A percentile compares a stretch with the other conserved stretches of the same genome.
Conservation (phyloP, 2,797 vertebrate genomes). For the Leuciscus waleckii region DNA sequence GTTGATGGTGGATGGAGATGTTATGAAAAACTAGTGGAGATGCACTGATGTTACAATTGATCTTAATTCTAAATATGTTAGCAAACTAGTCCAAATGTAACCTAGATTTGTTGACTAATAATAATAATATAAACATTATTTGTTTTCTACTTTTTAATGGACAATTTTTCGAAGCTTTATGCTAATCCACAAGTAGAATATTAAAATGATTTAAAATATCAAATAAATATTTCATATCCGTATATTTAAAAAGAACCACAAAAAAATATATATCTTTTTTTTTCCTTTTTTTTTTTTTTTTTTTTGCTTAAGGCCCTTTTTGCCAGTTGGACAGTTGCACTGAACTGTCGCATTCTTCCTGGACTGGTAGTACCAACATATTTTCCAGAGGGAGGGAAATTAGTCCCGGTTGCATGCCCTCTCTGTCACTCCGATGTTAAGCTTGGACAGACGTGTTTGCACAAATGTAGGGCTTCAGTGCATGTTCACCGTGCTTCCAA, state of each 20-base stretch:
- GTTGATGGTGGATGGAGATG: not conserved
- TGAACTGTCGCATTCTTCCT: not conserved
- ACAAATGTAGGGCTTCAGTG: not conserved
- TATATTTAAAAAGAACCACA: not conserved
- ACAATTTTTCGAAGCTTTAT: not conserved
- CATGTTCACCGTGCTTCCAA: not conserved
- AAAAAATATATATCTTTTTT: no score
- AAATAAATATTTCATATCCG: not conserved
- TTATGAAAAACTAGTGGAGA: conserved; percentile 6
- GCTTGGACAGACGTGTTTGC: not conserved
- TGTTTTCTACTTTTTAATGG: not conserved
- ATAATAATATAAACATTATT: not conserved
- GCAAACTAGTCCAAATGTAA: not conserved
- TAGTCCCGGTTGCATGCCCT: conserved; percentile 6
- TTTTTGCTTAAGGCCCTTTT: not conserved
- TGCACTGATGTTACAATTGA: not conserved
- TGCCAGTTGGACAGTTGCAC: not conserved
- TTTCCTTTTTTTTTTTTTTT: not conserved
- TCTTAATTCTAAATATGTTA: not conserved
- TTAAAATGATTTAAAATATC: not conserved
- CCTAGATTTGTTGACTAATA: not conserved
- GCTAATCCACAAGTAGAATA: not conserved
- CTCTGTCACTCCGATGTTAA: not conserved
- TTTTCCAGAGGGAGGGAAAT: conserved; percentile 5
- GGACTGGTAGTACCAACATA: conserved; percentile 14